Base-by-base conservation (phyloP, 1,140 invertebrate species). In the Cotesia glomerata region DNA sequence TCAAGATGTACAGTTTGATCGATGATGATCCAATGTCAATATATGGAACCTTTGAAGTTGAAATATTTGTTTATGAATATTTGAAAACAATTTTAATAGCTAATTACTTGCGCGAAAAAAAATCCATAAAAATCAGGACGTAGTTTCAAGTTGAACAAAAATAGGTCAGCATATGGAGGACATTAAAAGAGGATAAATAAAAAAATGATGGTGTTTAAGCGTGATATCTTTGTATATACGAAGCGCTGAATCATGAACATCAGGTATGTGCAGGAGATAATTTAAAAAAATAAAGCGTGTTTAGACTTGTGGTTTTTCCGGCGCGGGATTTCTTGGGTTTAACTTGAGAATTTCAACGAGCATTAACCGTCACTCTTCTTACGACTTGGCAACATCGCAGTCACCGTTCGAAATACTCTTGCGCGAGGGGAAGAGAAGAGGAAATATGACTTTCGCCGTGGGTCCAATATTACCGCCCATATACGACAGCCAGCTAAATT, bases 391-490 rank as follows among this genome's bases (percentile, higher is more conserved):
- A 81, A 81, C 79, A 65, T 68, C 26, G 79, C 69, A 62, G 59
- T 63, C 18, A 34, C 51, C 74, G 78, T 81, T 81, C 78, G 79
- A 80, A 81, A 81, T 81, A 81, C 79, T 79, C 77, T 74, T 76
- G 74, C 13, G 75, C 76, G 39, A 45, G 39, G 39, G 39, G 39
- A 76, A 76, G 73, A 76, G 70, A 74, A 76, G 77, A 78, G 77
- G 78, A 77, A 78, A 75, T 74, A 75, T 74, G 76, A 78, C 79
- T 81, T 80, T 81, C 79, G 79, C 78, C 67, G 73, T 68, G 74
- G 73, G 72, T 73, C 68, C 61, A 69, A 67, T 67, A 65, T n/a
- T 56, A 18, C 52, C 18, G 14, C n/a, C 52, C 49, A 52, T 16
- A 36, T 18, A 54, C 11, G 39, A 36, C 65, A 18, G 13, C 26